Percentiles rank a stretch among this genome's conserved stretches.
Conservation (phyloP, 2,888 invertebrate species). For the Scrobipalpa atriplicella region DNA sequence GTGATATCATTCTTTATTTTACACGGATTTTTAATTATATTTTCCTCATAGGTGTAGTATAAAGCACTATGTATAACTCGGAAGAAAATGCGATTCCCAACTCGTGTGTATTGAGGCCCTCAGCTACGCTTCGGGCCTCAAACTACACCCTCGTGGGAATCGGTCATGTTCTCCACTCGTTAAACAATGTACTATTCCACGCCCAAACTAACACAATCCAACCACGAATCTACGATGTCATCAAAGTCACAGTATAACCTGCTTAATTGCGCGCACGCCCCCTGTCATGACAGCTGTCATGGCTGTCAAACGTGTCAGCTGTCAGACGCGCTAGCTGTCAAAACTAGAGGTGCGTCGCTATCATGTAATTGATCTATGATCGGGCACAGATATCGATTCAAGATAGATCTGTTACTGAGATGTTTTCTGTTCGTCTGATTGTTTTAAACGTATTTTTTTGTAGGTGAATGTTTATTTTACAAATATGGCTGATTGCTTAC, state of each 20-base stretch:
- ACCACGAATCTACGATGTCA: not conserved
- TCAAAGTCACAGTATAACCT: slow-evolving; percentile 6
- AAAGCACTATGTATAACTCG: no score
- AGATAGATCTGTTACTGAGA: not conserved
- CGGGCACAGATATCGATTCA: not conserved
- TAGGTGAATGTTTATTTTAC: not conserved
- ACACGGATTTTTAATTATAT: no score
- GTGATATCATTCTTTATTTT: no score
- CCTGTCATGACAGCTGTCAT: slow-evolving; percentile 41
- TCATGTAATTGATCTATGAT: slow-evolving; percentile 31
- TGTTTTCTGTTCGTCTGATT: not conserved
- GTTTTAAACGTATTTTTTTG: not conserved
- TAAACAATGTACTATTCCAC: no score
- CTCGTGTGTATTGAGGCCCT: no score
- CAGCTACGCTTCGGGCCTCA: no score
- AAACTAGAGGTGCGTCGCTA: slow-evolving; percentile 20
- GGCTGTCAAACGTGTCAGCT: slow-evolving; percentile 37
- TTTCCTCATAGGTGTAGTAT: no score
- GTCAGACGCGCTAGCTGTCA: slow-evolving; percentile 31
- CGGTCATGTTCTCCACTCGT: no score
- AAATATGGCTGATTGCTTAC: no score
- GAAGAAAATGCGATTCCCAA: no score
- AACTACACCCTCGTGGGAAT: no score
- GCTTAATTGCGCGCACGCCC: slow-evolving; percentile 35
- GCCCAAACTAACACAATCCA: slow-evolving; percentile 18